These are phyloP conservation scores for Mirounga angustirostris DNA, from an alignment of 2,113 vertebrate species.

Conservation along the genomic window DNA sequence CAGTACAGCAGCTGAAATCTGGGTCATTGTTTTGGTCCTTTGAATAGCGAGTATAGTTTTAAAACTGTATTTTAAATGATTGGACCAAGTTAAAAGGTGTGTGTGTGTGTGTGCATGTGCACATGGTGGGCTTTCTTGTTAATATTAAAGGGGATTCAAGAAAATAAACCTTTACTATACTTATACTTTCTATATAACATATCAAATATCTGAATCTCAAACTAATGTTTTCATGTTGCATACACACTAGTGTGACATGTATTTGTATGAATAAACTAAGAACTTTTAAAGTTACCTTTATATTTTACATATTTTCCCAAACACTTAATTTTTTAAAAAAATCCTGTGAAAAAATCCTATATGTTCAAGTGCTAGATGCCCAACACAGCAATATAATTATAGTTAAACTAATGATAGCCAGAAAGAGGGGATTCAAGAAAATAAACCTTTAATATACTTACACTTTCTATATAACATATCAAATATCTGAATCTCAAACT, in stretches of 20 bases:
- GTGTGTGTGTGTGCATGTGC: too few relatives aligned
- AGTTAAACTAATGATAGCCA: neutral
- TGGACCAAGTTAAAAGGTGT: neutral
- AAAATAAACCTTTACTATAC: neutral
- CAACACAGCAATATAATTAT: neutral
- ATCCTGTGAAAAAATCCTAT: neutral
- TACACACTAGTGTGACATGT: neutral
- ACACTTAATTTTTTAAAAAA: neutral
- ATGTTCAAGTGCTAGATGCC: neutral
- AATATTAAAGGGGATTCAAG: neutral
- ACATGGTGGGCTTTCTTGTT: neutral
- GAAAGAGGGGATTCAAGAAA: neutral
- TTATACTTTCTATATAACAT: neutral
- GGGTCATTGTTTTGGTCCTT: neutral
- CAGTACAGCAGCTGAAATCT: slow-evolving; percentile 56
- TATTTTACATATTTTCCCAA: neutral
- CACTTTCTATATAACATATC: neutral
- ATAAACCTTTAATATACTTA: neutral
- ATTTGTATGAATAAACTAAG: neutral
- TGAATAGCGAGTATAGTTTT: neutral
- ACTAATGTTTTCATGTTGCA: neutral
- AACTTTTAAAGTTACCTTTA: neutral
- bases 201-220: neutral
- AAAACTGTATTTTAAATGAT: neutral
- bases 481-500: neutral